Conservation (phyloP, 2,888 invertebrate species). For the Aleiodes alternator region DNA sequence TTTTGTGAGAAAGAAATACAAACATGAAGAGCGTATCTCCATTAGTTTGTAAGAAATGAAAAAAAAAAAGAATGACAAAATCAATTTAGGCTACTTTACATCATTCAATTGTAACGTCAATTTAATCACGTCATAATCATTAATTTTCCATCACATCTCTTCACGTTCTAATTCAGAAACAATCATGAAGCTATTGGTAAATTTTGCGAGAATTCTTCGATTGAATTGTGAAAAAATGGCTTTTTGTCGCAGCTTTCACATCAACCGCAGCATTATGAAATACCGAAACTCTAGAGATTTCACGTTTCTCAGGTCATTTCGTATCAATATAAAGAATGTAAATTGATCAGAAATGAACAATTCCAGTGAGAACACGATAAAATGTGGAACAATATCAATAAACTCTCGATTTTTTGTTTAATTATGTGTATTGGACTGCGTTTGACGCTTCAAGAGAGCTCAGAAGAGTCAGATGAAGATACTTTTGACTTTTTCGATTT, state of each 20-base stretch:
- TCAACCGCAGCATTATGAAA: conserved; percentile 15
- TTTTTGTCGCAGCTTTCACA: conserved; percentile 1
- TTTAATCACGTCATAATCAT: too few relatives aligned
- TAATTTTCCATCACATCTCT: too few relatives aligned
- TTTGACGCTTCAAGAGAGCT: conserved; percentile 5
- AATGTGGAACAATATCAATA: conserved; percentile 7
- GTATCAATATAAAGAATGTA: background rate
- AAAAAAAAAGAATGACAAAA: too few relatives aligned
- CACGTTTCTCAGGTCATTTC: background rate
- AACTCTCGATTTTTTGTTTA: background rate
- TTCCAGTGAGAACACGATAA: background rate
- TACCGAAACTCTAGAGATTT: background rate
- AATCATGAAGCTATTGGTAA: too few relatives aligned
- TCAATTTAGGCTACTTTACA: too few relatives aligned
- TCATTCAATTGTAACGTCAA: too few relatives aligned
- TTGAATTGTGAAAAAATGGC: background rate
- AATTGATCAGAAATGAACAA: background rate
- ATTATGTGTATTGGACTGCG: background rate
- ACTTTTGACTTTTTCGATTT: conserved; percentile 8
- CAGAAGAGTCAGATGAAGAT: background rate
- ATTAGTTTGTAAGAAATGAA: too few relatives aligned
- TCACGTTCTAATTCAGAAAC: too few relatives aligned
- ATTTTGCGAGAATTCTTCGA: background rate
- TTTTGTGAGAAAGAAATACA: too few relatives aligned
- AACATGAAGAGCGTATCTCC: too few relatives aligned